These are phyloP conservation scores for Mormyrus iriodes DNA, from an alignment of 2,113 vertebrate species.

Conservation along the genomic window DNA sequence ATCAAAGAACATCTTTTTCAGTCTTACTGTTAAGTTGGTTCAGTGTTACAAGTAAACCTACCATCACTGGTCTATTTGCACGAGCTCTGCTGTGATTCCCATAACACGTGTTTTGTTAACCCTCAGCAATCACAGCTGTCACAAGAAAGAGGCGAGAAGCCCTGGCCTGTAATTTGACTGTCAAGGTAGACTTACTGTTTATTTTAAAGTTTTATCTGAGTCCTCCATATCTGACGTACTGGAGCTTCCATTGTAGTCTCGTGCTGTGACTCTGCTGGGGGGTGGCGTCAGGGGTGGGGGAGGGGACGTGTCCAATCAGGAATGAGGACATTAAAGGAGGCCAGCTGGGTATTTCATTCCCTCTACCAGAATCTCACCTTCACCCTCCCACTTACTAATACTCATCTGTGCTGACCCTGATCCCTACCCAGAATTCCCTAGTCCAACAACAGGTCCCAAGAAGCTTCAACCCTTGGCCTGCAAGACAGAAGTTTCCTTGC, in stretches of 20 bases:
- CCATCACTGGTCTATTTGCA: not conserved
- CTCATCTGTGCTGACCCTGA: not conserved
- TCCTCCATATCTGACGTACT: not conserved
- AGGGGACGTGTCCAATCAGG: not conserved
- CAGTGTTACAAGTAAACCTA: not conserved
- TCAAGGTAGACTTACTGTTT: not conserved
- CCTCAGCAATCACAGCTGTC: not conserved
- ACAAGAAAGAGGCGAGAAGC: not conserved
- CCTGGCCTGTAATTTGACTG: not conserved
- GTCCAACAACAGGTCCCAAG: not conserved
- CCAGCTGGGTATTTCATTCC: not conserved
- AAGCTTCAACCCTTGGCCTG: not conserved
- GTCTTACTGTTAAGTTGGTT: not conserved
- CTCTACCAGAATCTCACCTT: not conserved
- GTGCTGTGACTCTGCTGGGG: not conserved
- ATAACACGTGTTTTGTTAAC: not conserved
- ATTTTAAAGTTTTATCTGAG: not conserved
- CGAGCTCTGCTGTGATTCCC: not conserved
- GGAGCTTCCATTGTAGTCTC: not conserved
- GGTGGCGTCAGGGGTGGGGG: not conserved
- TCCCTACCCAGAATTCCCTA: not conserved
- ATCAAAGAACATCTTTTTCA: too few relatives aligned
- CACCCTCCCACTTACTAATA: not conserved
- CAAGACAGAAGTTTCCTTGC: not conserved
- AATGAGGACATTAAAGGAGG: not conserved